These are phyloP conservation scores for Tetramorium alpestre DNA, from an alignment of 1,140 invertebrate species.

Conservation along the genomic window DNA sequence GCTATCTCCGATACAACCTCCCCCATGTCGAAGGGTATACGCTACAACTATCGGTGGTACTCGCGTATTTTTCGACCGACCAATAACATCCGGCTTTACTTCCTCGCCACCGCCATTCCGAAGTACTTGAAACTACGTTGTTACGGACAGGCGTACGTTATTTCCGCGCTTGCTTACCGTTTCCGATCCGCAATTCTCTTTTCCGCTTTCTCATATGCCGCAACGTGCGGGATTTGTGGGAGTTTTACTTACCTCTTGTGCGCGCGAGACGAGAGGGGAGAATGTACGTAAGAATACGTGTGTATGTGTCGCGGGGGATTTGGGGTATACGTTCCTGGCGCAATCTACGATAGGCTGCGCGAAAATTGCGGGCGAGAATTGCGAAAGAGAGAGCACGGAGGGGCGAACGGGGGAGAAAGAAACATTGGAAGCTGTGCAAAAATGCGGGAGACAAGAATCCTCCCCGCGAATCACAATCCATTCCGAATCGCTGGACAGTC, in stretches of 20 bases:
- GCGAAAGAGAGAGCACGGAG: not conserved
- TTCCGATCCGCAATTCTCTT: constrained; percentile 40
- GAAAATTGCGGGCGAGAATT: constrained; percentile 36
- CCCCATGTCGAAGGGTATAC: constrained; percentile 47
- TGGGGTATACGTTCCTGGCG: not conserved
- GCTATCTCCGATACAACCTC: constrained; percentile 57
- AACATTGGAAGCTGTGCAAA: not conserved
- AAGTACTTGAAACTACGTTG: constrained; percentile 46
- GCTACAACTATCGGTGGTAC: constrained; percentile 28
- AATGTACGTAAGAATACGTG: not conserved
- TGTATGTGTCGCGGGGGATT: not conserved
- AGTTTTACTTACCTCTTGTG: constrained; percentile 31
- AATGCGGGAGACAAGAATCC: not conserved
- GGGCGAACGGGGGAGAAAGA: not conserved
- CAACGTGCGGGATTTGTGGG: constrained; percentile 30
- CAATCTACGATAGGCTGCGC: constrained; percentile 46
- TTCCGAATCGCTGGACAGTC: constrained; percentile 26
- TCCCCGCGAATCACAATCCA: not conserved
- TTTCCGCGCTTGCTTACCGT: constrained; percentile 32
- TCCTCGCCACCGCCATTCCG: constrained; percentile 30
- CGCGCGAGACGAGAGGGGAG: not conserved
- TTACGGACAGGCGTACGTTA: constrained; percentile 56
- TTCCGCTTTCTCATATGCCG: constrained; percentile 31
- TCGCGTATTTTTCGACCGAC: constrained; percentile 63
- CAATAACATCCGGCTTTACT: constrained; percentile 65